phyloP scores from a whole-genome alignment of 2,113 vertebrate species.

The Atrichornis clamosus region DNA sequence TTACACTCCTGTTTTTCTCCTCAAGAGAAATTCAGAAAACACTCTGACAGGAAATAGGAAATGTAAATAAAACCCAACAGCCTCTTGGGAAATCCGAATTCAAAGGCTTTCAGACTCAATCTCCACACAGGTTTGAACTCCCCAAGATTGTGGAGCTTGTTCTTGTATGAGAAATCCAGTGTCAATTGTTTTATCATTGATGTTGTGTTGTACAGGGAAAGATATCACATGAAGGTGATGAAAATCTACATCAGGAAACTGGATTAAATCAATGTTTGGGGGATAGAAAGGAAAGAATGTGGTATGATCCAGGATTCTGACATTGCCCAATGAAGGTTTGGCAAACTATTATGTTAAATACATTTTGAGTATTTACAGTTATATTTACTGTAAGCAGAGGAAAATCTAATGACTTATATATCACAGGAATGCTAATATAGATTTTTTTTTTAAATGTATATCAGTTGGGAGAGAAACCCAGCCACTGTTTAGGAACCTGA shows the following conservation, averaged over 20 bases:
- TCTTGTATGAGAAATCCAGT: not conserved
- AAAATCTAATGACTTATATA: not conserved
- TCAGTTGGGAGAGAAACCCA: not conserved
- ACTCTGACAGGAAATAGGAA: conserved; percentile 38
- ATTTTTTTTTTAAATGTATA: not conserved
- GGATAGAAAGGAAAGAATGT: not conserved
- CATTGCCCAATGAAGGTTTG: not conserved
- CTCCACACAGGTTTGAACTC: not conserved
- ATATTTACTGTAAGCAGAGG: not conserved
- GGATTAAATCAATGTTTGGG: not conserved
- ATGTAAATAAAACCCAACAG: conserved; percentile 38
- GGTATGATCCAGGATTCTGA: not conserved
- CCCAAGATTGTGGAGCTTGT: not conserved
- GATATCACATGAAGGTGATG: not conserved
- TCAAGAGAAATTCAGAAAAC: conserved; percentile 11
- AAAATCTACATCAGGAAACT: not conserved
- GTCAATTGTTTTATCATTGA: not conserved
- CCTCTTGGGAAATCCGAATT: not conserved
- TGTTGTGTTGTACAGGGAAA: not conserved
- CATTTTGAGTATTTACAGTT: not conserved
- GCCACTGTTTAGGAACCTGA: accelerated
- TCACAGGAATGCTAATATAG: not conserved
- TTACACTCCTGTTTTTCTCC: not conserved
- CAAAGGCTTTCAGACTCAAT: not conserved
- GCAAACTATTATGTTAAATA: not conserved